A percentile compares a stretch with the other conserved stretches of the same genome.
phyloP scores from a whole-genome alignment of 2,888 invertebrate genomes.

The Chorisops tibialis region DNA sequence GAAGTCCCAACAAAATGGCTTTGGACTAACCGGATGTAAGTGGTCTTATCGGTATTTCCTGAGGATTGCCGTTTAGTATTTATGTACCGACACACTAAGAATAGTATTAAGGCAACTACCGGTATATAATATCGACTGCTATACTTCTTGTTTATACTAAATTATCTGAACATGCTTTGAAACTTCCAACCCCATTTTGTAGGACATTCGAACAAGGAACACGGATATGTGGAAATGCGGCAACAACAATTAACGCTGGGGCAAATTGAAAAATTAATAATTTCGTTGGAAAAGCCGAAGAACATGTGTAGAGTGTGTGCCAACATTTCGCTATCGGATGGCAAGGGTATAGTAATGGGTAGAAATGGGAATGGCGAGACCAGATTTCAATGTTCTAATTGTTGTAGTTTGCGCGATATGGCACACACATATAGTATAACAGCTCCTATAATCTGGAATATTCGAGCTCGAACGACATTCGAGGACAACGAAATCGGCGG shows the following conservation, averaged over 20 bases:
- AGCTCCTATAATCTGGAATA: conserved; percentile 1
- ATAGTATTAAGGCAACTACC: neutral
- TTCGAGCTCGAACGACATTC: neutral
- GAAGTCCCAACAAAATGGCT: conserved; percentile 9
- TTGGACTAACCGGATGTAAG: conserved; percentile 15
- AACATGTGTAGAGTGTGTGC: conserved; percentile 6
- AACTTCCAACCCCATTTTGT: neutral
- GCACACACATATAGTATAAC: too few species aligned
- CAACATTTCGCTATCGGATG: too few species aligned
- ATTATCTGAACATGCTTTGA: neutral
- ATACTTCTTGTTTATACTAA: neutral
- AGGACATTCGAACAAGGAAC: too few species aligned
- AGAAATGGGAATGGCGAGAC: too few species aligned
- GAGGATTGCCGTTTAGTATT: conserved; percentile 10
- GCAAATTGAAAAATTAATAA: too few species aligned
- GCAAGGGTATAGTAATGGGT: too few species aligned
- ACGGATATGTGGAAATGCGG: too few species aligned
- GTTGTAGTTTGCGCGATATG: neutral
- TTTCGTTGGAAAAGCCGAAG: neutral
- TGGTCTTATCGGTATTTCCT: conserved; percentile 23
- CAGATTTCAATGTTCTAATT: conserved; percentile 13
- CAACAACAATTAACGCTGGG: too few species aligned
- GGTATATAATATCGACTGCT: too few species aligned
- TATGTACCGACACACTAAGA: neutral
- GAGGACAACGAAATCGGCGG: conserved; percentile 14